phyloP scores from a whole-genome alignment of 2,888 invertebrate genomes.

The Andricus curvator region DNA sequence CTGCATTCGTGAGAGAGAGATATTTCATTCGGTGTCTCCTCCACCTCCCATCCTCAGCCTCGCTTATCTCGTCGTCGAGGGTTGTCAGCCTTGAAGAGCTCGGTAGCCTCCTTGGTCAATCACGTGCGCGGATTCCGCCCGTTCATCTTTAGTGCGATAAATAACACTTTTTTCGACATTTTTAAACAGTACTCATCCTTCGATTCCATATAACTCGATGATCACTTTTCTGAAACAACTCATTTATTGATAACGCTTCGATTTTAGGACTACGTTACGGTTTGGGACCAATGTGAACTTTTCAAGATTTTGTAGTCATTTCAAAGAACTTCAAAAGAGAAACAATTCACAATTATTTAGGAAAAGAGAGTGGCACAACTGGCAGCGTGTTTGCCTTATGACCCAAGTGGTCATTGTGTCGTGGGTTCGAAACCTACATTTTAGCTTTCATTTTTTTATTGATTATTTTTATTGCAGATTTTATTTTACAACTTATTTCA shows the following conservation, averaged over 20 bases:
- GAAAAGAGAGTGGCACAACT: too few relatives aligned
- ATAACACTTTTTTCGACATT: slow-evolving; percentile 32
- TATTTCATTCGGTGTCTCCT: slow-evolving; percentile 71
- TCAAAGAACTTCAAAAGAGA: too few relatives aligned
- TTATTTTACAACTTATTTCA: neutral
- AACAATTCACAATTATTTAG: too few relatives aligned
- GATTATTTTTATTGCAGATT: neutral
- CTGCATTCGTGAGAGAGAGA: slow-evolving; percentile 66
- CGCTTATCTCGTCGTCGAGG: slow-evolving; percentile 62
- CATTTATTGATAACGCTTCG: neutral
- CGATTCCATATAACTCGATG: too few relatives aligned
- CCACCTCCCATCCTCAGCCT: slow-evolving; percentile 58
- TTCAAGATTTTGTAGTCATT: too few relatives aligned
- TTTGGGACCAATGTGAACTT: too few relatives aligned
- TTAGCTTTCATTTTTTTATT: neutral
- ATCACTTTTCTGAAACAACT: neutral
- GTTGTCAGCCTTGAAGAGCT: slow-evolving; percentile 54
- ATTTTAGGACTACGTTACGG: too few relatives aligned
- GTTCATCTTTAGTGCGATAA: slow-evolving; percentile 46
- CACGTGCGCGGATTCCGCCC: slow-evolving; percentile 50
- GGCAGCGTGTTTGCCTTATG: too few relatives aligned
- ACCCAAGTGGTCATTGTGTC: too few relatives aligned
- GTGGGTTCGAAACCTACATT: neutral
- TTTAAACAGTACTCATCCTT: too few relatives aligned
- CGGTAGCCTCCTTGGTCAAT: slow-evolving; percentile 47